phyloP scores from a whole-genome alignment of 1,140 invertebrate genomes.

The Bilobella aurantiaca region DNA sequence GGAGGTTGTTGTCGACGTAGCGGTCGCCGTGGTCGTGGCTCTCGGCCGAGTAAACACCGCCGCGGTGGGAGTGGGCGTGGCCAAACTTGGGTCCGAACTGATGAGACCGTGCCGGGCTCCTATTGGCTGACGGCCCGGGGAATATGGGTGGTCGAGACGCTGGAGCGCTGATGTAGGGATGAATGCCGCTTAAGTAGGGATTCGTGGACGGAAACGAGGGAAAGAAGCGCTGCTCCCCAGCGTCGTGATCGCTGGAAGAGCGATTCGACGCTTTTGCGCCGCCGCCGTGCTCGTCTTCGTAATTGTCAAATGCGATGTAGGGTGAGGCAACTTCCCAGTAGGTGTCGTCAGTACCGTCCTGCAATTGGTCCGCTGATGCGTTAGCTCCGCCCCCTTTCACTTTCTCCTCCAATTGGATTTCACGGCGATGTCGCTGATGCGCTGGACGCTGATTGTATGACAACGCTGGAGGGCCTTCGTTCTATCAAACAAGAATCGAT shows the following conservation, averaged over 20 bases:
- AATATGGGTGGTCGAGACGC: constrained; percentile 29
- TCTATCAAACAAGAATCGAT: no score
- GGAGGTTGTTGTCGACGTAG: constrained; percentile 40
- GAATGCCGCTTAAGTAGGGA: constrained; percentile 25
- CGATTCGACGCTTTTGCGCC: not conserved
- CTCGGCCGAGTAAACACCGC: constrained; percentile 18
- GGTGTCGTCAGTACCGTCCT: constrained; percentile 17
- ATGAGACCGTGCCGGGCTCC: constrained; percentile 27
- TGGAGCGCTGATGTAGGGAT: constrained; percentile 13
- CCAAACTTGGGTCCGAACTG: constrained; percentile 23
- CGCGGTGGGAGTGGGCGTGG: constrained; percentile 6
- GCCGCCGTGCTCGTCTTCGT: constrained; percentile 11
- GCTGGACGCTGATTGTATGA: not conserved
- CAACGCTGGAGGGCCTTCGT: no score
- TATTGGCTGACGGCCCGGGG: constrained; percentile 31
- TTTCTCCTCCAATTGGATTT: not conserved
- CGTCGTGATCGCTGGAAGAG: constrained; percentile 8
- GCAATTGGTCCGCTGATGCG: not conserved
- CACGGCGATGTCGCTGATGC: not conserved
- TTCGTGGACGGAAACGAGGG: constrained; percentile 32
- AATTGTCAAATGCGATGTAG: constrained; percentile 22
- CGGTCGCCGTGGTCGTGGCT: constrained; percentile 21
- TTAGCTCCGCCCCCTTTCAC: not conserved
- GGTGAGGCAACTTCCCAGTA: constrained; percentile 24
- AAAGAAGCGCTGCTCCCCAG: constrained; percentile 35